Evolutionary conservation across 2,888 invertebrate species (phyloP).

Genomic region (Idaea aversata): DNA sequence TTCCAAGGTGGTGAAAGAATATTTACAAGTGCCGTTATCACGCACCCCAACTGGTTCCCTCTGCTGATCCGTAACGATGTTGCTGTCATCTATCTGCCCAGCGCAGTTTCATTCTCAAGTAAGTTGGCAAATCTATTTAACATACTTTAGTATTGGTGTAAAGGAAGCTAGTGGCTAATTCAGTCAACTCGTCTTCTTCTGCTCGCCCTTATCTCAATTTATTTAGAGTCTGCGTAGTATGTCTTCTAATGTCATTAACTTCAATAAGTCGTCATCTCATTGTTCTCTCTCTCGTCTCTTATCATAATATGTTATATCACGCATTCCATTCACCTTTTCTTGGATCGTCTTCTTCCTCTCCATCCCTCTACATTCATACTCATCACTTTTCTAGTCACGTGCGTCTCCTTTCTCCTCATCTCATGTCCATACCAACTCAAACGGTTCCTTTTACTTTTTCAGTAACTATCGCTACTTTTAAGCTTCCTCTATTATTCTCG

Average conservation of each 20-base stretch:
- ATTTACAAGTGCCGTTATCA: constrained; percentile 32
- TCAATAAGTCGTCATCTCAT: neutral
- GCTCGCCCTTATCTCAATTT: constrained; percentile 23
- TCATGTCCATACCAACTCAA: too few relatives aligned
- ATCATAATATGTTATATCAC: too few relatives aligned
- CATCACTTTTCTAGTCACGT: too few relatives aligned
- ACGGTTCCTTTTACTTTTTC: too few relatives aligned
- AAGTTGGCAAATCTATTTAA: constrained; percentile 15
- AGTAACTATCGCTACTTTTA: neutral
- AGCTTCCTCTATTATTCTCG: too few relatives aligned
- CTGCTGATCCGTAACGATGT: constrained; percentile 45
- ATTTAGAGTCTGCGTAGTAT: constrained; percentile 21
- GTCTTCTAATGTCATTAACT: too few relatives aligned
- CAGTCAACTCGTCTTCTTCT: neutral
- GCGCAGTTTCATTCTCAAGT: constrained; percentile 32
- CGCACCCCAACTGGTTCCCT: constrained; percentile 49
- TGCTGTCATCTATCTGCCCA: constrained; percentile 41
- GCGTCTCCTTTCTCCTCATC: too few relatives aligned
- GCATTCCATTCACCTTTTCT: too few relatives aligned
- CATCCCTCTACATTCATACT: too few relatives aligned
- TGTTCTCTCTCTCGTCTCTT: too few relatives aligned
- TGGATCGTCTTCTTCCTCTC: too few relatives aligned
- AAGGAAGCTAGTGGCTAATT: neutral
- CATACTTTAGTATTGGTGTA: neutral
- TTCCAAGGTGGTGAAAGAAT: constrained; percentile 53